These are phyloP conservation scores for Drepana falcataria DNA, from an alignment of 2,888 invertebrate species.

Conservation along the genomic window DNA sequence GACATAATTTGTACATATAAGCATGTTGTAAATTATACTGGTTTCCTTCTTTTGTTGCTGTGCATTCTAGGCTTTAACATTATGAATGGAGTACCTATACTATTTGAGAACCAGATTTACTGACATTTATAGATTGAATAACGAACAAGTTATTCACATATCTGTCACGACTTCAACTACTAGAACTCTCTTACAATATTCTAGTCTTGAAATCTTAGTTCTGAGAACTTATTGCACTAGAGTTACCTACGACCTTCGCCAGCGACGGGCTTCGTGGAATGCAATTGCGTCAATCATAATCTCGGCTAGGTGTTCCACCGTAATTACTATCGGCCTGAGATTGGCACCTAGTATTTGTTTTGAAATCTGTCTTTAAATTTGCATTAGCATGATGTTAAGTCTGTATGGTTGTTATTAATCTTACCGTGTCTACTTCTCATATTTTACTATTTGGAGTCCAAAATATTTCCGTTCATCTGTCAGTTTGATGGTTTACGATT, in stretches of 20 bases:
- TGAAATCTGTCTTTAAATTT: background rate
- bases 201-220: too few species aligned
- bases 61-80: background rate
- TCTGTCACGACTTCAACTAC: too few species aligned
- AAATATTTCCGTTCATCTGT: too few species aligned
- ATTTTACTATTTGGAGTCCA: too few species aligned
- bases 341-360: slow-evolving; percentile 7
- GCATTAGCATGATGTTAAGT: background rate
- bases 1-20: background rate
- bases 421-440: too few species aligned
- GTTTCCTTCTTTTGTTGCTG: background rate
- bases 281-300: slow-evolving; percentile 40
- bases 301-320: slow-evolving; percentile 19
- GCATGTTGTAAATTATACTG: background rate
- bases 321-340: slow-evolving; percentile 16
- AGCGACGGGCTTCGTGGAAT: slow-evolving; percentile 47
- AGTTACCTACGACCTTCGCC: slow-evolving; percentile 43
- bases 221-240: slow-evolving; percentile 10
- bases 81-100: background rate
- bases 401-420: background rate
- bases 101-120: background rate
- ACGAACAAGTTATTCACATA: background rate
- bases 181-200: too few species aligned
- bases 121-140: background rate
- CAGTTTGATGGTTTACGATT: too few species aligned